phyloP scores from a whole-genome alignment of 2,797 vertebrate species.

The Cheirogaleus major region DNA sequence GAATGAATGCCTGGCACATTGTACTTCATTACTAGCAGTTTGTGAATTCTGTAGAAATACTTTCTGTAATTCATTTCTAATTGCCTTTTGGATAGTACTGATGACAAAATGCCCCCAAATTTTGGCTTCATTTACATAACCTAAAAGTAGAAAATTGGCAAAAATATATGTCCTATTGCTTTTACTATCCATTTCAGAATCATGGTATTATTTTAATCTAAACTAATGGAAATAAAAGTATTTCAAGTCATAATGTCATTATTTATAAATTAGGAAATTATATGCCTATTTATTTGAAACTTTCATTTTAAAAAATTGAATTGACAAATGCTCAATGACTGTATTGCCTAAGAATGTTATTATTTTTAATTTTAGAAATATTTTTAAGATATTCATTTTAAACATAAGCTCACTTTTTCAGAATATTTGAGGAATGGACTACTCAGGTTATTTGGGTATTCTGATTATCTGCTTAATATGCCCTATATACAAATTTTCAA shows the following conservation, averaged over 20 bases:
- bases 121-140: constrained; percentile 32
- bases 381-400: not conserved
- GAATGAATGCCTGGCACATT: not conserved
- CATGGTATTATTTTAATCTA: not conserved
- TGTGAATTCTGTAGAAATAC: constrained; percentile 52
- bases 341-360: not conserved
- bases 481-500: not conserved
- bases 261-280: constrained; percentile 23
- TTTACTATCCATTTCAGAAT: constrained; percentile 50
- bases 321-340: not conserved
- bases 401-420: not conserved
- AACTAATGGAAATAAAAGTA: constrained; percentile 34
- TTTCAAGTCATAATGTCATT: constrained; percentile 6
- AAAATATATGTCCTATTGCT: not conserved
- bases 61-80: constrained; percentile 37
- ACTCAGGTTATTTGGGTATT: not conserved
- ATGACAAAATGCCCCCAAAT: constrained; percentile 18
- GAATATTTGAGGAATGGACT: not conserved
- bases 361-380: not conserved
- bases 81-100: constrained; percentile 48
- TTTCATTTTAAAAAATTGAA: not conserved
- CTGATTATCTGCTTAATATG: not conserved
- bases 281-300: not conserved
- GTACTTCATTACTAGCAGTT: constrained; percentile 36
- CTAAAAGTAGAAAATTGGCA: not conserved